Base-by-base conservation (phyloP, 2,888 invertebrate genomes). In the Habrosyne pyritoides region DNA sequence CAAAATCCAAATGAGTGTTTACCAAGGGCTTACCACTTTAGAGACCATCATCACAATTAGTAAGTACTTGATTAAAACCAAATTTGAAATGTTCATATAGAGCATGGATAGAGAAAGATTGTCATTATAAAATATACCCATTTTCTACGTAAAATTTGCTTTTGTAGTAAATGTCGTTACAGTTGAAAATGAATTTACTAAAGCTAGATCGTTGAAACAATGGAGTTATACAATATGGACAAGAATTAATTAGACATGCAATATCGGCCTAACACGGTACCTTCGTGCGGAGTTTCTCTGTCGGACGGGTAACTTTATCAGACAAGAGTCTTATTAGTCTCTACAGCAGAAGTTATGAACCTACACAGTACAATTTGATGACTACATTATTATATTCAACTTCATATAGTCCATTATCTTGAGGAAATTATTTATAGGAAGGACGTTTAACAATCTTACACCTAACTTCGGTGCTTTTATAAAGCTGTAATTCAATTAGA, bases 281-380 rank as follows among this genome's bases (percentile, higher is more conserved):
- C 50, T 50, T 30, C 28, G 30, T 28, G 28, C 30, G 21, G 42
- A 50, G 50, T 50, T 50, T 21, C 50, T 26, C 28, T 50, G 10
- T 50, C 56, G 48, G 48, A 55, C 42, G 14, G 48, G 56, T 59
- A 61, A 67, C 61, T 65, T 63, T 58, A 55, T 50, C 56, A 60
- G 60, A 60, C 67, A 62, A 63, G 65, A 63, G 61, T 60, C 61
- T 63, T 65, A 67, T 65, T 67, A 67, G 63, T 51, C 21, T 21
- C 28, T 14, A 50, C 28, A 28, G 50, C 30, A 50, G 14, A 50
- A 50, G 18, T 50, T 50, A 50, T 50, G 50, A 28, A 28, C 50
- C 21, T 28, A 42, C 24, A 50, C 10, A 10, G 50, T 28, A 28
- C 10, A 30, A 50, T 18, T 50, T 50, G 50, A 50, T 12, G 50